Evolutionary conservation across 92 coral and sea anemone species (phyloP), one percentile per base, ranked within the genome.

Genomic region (Meandrina meandrites): DNA sequence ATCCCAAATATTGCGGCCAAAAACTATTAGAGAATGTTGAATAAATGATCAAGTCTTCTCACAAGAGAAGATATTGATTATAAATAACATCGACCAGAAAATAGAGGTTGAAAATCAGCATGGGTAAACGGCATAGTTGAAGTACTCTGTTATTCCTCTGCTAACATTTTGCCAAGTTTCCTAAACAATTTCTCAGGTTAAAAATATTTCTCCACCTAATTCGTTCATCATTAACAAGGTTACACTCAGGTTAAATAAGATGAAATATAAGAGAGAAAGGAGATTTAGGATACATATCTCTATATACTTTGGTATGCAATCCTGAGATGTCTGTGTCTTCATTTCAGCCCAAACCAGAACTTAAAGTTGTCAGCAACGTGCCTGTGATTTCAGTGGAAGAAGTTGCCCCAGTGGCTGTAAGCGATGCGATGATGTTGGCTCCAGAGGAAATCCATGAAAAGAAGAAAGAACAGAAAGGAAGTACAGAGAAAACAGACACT

Each of bases 391-490:
- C 91, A 42, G 86, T 97, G 89, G 99, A 97, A 78, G 99, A 97
- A 87, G 94, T 93, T 2, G 93, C 99, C 14, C 99, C 99, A 12
- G 97, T 95, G 19, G 87, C 90, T 83, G 93, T 92, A 15, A 97
- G 98, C 76, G 99, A 97, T 79, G 96, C 98, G 1, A 94, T 96
- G 92, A 86, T 97, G 90, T 89, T 97, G 14, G 99, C 99, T 35
- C 99, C 99, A 0, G 99, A 95, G 80, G 99, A 97, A 83, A 85
- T 96, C 56, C 95, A 93, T 22, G 96, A 95, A 35, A 97, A 95
- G 85, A 95, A 82, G 81, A 86, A 74, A 17, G 98, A 93, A 67
- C 66, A 93, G 78, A 97, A 92, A 81, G 95, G 98, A 32, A 91
- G 84, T 57, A 75, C 90, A 3, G 99, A 97, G 77, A 86, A 86